These are phyloP conservation scores for Lamproptera curius DNA, from an alignment of 2,888 invertebrate genomes.

Conservation along the genomic window DNA sequence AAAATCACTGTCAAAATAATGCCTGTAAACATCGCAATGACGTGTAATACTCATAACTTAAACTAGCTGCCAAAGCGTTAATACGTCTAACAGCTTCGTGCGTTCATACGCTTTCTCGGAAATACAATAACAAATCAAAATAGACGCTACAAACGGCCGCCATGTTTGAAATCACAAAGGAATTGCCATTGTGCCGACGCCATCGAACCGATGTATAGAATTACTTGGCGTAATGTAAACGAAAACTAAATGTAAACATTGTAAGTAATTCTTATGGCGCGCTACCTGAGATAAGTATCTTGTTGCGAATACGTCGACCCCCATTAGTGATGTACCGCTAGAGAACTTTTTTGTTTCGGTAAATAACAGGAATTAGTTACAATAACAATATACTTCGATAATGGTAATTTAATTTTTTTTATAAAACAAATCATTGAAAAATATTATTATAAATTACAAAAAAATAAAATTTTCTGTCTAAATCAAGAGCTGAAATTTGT, in stretches of 20 bases:
- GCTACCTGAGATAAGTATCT: slow-evolving; percentile 13
- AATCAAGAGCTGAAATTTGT: too few relatives aligned
- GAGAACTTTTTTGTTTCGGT: too few relatives aligned
- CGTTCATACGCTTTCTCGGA: slow-evolving; percentile 13
- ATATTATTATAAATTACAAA: too few relatives aligned
- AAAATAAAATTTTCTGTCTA: too few relatives aligned
- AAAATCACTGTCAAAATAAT: too few relatives aligned
- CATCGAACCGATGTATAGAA: slow-evolving; percentile 9
- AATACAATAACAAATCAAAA: slow-evolving; percentile 19
- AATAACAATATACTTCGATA: too few relatives aligned
- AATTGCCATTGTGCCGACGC: slow-evolving; percentile 7
- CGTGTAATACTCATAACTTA: neutral
- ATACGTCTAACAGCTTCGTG: neutral
- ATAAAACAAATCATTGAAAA: too few relatives aligned
- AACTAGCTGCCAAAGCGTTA: neutral
- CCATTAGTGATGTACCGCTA: too few relatives aligned
- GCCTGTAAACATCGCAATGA: too few relatives aligned
- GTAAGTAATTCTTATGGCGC: slow-evolving; percentile 8
- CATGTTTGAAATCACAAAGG: slow-evolving; percentile 12
- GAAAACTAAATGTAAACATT: slow-evolving; percentile 16
- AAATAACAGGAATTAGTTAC: too few relatives aligned
- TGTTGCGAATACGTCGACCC: too few relatives aligned
- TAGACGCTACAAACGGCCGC: slow-evolving; percentile 12
- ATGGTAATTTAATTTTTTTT: too few relatives aligned
- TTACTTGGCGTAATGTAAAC: slow-evolving; percentile 18